These are phyloP conservation scores for Calliphora vomitoria DNA, from an alignment of 2,888 invertebrate species.

Conservation along the genomic window DNA sequence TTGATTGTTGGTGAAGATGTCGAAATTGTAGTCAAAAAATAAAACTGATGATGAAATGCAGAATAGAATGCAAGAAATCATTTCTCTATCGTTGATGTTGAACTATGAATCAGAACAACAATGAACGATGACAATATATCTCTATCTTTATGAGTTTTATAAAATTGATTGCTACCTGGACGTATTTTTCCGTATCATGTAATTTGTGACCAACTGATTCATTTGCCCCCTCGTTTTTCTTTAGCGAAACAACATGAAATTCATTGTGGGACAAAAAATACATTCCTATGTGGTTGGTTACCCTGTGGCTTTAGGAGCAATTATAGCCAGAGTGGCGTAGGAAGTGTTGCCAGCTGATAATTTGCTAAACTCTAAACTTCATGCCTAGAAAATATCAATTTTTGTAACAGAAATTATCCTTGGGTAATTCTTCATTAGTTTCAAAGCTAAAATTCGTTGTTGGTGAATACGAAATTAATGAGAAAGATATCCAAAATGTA, in stretches of 20 bases:
- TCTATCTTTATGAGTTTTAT: conserved; percentile 60
- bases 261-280: conserved; percentile 23
- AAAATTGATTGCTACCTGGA: conserved; percentile 76
- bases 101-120: conserved; percentile 22
- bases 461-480: too few species aligned
- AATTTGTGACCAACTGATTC: conserved; percentile 57
- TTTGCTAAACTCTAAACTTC: too few species aligned
- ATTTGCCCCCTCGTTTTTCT: conserved; percentile 11
- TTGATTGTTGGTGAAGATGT: conserved; percentile 15
- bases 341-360: conserved; percentile 12
- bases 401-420: too few species aligned
- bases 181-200: conserved; percentile 64
- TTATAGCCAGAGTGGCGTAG: conserved; percentile 7
- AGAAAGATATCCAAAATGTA: too few species aligned
- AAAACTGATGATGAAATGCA: not conserved
- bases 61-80: not conserved
- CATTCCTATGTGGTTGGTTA: conserved; percentile 60
- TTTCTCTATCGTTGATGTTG: conserved; percentile 32
- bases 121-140: conserved; percentile 32
- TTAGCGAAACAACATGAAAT: conserved; percentile 5
- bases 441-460: too few species aligned
- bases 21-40: not conserved
- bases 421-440: too few species aligned
- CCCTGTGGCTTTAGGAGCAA: conserved; percentile 37
- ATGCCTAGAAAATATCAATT: too few species aligned